phyloP scores from a whole-genome alignment of 2,797 vertebrate species.

The Acanthiza pusilla region DNA sequence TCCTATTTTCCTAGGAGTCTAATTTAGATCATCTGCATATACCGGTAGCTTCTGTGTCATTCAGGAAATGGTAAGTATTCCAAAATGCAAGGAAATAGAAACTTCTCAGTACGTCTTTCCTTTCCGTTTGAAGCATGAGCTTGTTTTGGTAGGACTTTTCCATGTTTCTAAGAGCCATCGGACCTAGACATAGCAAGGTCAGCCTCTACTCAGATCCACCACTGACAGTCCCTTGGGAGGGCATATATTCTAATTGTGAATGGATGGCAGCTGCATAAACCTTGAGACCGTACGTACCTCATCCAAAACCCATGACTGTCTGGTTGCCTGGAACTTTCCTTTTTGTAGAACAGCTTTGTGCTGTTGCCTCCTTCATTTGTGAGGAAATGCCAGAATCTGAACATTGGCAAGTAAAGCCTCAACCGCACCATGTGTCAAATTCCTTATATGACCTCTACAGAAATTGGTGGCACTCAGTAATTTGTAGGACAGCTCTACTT shows the following conservation, averaged over 20 bases:
- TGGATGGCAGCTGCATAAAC: neutral
- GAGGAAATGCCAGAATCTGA: neutral
- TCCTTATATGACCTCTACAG: neutral
- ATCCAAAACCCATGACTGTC: neutral
- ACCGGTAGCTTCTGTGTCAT: neutral
- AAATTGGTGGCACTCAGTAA: neutral
- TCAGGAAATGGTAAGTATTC: neutral
- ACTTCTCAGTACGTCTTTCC: neutral
- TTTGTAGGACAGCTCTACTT: neutral
- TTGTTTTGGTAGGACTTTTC: neutral
- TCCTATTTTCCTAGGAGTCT: neutral
- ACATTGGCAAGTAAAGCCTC: neutral
- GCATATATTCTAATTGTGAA: neutral
- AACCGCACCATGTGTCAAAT: rapidly evolving
- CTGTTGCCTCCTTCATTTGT: neutral
- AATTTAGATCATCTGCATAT: neutral
- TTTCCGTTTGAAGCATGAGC: neutral
- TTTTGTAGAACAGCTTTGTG: neutral
- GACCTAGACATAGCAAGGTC: neutral
- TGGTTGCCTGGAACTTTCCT: neutral
- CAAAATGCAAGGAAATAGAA: neutral
- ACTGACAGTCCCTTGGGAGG: neutral
- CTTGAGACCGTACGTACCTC: neutral
- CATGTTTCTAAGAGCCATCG: neutral
- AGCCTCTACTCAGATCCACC: neutral